Conservation (phyloP, 2,113 vertebrate species). For the Ranitomeya imitator region DNA sequence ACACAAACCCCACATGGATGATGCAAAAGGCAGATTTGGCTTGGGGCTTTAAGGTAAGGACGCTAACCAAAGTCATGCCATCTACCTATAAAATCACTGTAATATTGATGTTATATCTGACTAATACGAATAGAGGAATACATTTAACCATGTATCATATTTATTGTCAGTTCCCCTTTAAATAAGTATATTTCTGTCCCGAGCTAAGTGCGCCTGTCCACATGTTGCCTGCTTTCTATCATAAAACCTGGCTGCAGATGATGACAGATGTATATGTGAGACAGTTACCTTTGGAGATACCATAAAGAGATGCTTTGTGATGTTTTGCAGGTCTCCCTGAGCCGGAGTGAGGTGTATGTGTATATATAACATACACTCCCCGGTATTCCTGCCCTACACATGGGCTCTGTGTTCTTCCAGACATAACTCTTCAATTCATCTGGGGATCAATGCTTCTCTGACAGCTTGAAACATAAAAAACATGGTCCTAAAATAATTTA, state of each 20-base stretch:
- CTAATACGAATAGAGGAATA: background rate
- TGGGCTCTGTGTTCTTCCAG: slow-evolving; percentile 19
- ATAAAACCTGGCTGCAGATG: slow-evolving; percentile 40
- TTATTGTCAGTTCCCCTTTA: background rate
- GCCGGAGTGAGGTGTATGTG: slow-evolving; percentile 8
- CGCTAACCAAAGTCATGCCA: background rate
- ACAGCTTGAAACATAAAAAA: background rate
- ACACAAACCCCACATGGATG: background rate
- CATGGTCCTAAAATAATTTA: background rate
- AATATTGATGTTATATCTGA: background rate
- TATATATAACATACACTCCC: slow-evolving; percentile 28
- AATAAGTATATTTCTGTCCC: background rate
- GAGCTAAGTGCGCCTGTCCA: background rate
- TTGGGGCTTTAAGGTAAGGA: background rate
- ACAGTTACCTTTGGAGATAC: slow-evolving; percentile 28
- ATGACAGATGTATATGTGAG: slow-evolving; percentile 43
- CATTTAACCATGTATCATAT: background rate
- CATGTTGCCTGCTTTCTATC: slow-evolving; percentile 35
- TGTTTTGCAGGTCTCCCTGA: slow-evolving; percentile 32
- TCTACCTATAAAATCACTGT: background rate
- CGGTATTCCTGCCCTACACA: background rate
- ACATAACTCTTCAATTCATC: background rate
- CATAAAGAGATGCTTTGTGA: slow-evolving; percentile 47
- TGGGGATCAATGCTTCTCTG: background rate
- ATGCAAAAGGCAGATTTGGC: background rate